Evolutionary conservation across 2,888 invertebrate genomes (phyloP).

Genomic region (Agonum fuliginosum): DNA sequence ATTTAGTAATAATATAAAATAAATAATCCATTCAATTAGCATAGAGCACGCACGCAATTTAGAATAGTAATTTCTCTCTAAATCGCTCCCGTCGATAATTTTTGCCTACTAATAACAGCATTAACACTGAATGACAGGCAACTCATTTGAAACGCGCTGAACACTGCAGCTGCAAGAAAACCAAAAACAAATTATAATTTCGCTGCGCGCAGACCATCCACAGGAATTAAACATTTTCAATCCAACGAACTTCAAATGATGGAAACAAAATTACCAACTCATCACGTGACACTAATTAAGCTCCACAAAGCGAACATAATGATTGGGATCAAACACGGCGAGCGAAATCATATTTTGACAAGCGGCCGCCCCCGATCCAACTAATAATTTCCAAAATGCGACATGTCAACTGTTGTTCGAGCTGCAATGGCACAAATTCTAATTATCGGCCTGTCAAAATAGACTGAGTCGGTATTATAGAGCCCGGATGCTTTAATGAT

Average conservation of each 20-base stretch:
- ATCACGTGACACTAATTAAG: slow-evolving; percentile 54
- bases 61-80: too few species aligned
- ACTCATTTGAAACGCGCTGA: slow-evolving; percentile 28
- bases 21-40: too few species aligned
- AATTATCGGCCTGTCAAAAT: slow-evolving; percentile 52
- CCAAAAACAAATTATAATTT: slow-evolving; percentile 46
- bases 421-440: slow-evolving; percentile 40
- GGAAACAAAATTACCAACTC: slow-evolving; percentile 54
- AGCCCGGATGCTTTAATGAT: slow-evolving; percentile 14
- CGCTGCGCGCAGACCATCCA: background rate
- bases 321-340: slow-evolving; percentile 35
- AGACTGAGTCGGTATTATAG: slow-evolving; percentile 26
- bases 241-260: slow-evolving; percentile 41
- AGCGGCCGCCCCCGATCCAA: slow-evolving; percentile 37
- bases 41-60: too few species aligned
- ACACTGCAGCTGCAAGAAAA: slow-evolving; percentile 10
- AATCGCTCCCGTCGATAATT: slow-evolving; percentile 1
- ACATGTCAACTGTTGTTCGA: slow-evolving; percentile 48
- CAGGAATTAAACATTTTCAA: slow-evolving; percentile 38
- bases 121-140: background rate
- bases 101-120: background rate
- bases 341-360: slow-evolving; percentile 56
- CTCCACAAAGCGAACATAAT: slow-evolving; percentile 46
- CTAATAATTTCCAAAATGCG: slow-evolving; percentile 58
- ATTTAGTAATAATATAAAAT: too few species aligned